Base-by-base conservation (phyloP, 2,797 vertebrate species). In the Myotis pilosus region DNA sequence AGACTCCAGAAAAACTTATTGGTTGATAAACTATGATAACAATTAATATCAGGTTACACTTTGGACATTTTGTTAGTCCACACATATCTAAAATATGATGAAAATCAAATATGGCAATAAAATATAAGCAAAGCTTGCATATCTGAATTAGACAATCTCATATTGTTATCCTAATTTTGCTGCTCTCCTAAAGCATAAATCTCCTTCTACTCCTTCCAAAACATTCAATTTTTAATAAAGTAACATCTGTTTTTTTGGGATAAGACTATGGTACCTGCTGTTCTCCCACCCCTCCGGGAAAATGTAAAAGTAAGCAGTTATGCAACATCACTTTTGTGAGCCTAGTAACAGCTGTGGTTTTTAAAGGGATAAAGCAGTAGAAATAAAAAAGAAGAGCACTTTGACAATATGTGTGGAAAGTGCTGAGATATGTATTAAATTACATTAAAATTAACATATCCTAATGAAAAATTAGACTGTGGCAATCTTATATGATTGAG, bases 201-300 rank as follows among this genome's bases (percentile, higher is more conserved):
- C 64, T 92, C 11, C 68, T 84, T 89, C 62, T 23, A 87, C 36
- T 95, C 71, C 22, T 22, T 94, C 36, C 36, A 94, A 96, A 95
- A 89, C 12, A 84, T 94, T 97, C 92, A 96, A 96, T 97, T 97
- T 97, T 97, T 97, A 96, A 97, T 97, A 96, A 97, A 96, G 95
- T 74, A 96, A 95, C 97, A 97, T 97, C 96, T 97, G 96, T 82
- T 79, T 97, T 97, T 36, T 92, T 55, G 71, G 86, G 89, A 93
- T 87, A 91, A 86, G 92, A 68, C 66, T 81, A 38, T 51, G 33
- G 83, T 95, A 93, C 94, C 92, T 96, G 92, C 95, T 96, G 94
- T 89, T 96, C 38, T 71, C 76, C 28, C 30, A 55, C 74, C 78
- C 95, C 92, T 89, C 49, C 0, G 33, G 96, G 96, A 97, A 90